Evolutionary conservation across 2,113 vertebrate genomes (phyloP).

Genomic region (Nycticryphes semicollaris): DNA sequence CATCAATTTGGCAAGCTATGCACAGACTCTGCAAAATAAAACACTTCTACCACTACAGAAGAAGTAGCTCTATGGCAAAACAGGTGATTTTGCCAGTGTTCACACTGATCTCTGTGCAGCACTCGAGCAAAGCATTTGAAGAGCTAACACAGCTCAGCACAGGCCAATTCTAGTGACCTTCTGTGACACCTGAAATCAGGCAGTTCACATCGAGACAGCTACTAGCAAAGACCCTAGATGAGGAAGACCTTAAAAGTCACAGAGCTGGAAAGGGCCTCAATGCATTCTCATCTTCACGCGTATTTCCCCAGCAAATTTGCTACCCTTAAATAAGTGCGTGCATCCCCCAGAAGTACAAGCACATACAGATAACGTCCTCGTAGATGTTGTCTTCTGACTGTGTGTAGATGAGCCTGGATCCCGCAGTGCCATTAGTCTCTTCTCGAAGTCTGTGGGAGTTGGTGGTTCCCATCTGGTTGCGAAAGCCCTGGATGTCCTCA

Average conservation of each 20-base stretch:
- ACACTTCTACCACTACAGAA: neutral
- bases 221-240: neutral
- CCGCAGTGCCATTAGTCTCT: constrained; percentile 64
- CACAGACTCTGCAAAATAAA: neutral
- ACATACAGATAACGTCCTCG: constrained; percentile 95
- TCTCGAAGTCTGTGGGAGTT: constrained; percentile 67
- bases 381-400: constrained; percentile 96
- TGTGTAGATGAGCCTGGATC: constrained; percentile 81
- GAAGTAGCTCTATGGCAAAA: neutral
- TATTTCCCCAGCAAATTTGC: neutral
- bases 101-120: neutral
- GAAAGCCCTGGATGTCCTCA: constrained; percentile 88
- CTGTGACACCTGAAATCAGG: neutral
- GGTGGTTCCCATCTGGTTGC: constrained; percentile 52
- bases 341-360: neutral
- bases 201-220: neutral
- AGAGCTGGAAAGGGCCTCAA: neutral
- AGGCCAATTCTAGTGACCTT: neutral
- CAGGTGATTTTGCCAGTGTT: neutral
- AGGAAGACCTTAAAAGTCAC: neutral
- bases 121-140: neutral
- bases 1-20: neutral
- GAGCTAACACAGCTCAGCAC: neutral
- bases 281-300: neutral
- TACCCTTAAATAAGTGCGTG: neutral